Evolutionary conservation across 23 tunicate genomes (phyloP), one percentile per base, ranked within the genome.

Genomic region (Oikopleura dioica): DNA sequence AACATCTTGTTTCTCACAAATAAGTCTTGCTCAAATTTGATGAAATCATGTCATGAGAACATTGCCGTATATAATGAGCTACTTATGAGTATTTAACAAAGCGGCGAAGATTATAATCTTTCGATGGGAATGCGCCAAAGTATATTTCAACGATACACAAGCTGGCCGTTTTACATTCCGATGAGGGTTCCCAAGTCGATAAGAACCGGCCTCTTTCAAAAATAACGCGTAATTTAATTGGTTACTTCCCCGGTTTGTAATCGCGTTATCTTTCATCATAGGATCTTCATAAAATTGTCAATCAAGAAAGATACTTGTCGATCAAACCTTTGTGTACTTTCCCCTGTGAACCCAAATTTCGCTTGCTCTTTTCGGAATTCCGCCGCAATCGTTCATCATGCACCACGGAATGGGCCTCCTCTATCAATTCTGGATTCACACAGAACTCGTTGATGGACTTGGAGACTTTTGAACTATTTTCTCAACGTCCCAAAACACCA

Each of bases 401-500:
- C 72, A 63, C 33, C 16, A 21, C 5, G 72, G 72, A 16, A 2
- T 92, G 1, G 82, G 82, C 76, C 50, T 92, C 1, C 81, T 86
- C 0, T 86, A 83, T 77, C 97, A 92, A 76, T 92, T 92, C 76
- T 92, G 97, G 97, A 92, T 92, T 59, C 96, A 89, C 78, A 89
- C 96, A 0, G 87, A 89, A 38, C 76, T 89, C 16, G 55, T 44
- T 44, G 87, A 89, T 75, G 75, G 75, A 23, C 51, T 89, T 31
- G 96, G 96, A 81, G 89, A 0, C 91, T 89, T 4, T 38, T 89
- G 38, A 89, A 89, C 51, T 89, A 81, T 67, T 79, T 89, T 63
- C 38, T 89, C 37, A 89, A 89, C 83, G 85, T 89, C 0, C 87
- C 96, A 37, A 89, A 89, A 51, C 96, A 89, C 69, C 96, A 89